Evolutionary conservation across 2,888 invertebrate genomes (phyloP), one percentile per base, ranked within the genome.

Genomic region (Nomada flava): DNA sequence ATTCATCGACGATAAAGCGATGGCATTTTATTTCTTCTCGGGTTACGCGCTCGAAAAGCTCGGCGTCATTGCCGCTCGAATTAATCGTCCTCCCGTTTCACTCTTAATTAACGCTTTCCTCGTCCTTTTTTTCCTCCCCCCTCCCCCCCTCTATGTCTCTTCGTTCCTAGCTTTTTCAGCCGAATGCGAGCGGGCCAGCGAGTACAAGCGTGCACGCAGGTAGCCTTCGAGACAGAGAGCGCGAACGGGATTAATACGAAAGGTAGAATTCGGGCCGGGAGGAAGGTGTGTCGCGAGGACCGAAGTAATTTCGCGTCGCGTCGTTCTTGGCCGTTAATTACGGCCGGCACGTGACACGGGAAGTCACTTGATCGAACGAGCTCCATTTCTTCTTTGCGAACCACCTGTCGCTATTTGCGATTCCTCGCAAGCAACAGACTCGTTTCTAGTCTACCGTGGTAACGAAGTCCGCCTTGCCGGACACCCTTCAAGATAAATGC

Each of bases 281-380:
- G 70, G 18, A 71, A 50, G 59, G 36, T 47, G 23, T 57, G 53
- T 62, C 29, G 62, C 15, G 52, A 47, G 42, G 44, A 18, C 47
- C 2, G 0, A 36, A 55, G 42, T 18, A 29, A 23, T 18, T 36
- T 4, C 83, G 76, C 78, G 53, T 29, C 29, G 42, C 26, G 29
- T 57, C 84, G 75, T 87, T 79, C 81, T 83, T 81, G 75, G 81
- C 68, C 79, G 81, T 83, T 87, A 83, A 87, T 87, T 87, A 83
- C 69, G 62, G 70, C 42, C 52, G 26, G 72, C 73, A 70, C 85
- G 87, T 86, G 86, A 84, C 83, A 23, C 63, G 63, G 62, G 55
- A 75, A 65, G 70, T 36, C 67, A 53, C 52, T 75, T 82, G 79
- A 86, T 86, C 79, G 73, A 82, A 82, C 60, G 76, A 74, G 79